Evolutionary conservation across 2,113 vertebrate species (phyloP).

Genomic region (Plecturocebus donacophilus): DNA sequence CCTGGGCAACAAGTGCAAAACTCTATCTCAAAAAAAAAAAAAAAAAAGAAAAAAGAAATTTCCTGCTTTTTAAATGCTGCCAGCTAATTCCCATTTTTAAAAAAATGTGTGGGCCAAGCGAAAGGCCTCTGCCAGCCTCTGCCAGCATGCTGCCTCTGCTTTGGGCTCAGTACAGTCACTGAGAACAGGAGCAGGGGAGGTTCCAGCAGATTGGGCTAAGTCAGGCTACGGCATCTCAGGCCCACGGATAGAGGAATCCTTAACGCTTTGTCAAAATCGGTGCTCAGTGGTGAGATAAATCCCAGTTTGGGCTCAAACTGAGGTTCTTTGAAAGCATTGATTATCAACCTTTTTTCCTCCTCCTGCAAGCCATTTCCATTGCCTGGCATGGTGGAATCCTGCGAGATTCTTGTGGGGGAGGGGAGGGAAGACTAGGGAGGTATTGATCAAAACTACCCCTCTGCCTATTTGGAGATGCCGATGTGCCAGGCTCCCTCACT

Average conservation of each 20-base stretch:
- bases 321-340: slow-evolving; percentile 2
- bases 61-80: slow-evolving; percentile 37
- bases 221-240: not conserved
- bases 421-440: not conserved
- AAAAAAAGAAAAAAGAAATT: not conserved
- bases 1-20: too few species aligned
- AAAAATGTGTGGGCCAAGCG: slow-evolving; percentile 40
- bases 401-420: not conserved
- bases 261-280: not conserved
- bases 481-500: not conserved
- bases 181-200: not conserved
- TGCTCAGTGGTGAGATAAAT: not conserved
- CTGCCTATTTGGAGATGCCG: slow-evolving; percentile 19
- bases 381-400: not conserved
- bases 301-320: not conserved
- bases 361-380: not conserved
- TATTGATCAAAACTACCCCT: not conserved
- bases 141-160: slow-evolving; percentile 24
- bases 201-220: not conserved
- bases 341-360: not conserved
- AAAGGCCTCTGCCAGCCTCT: slow-evolving; percentile 32
- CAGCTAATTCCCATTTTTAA: not conserved
- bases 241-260: not conserved
- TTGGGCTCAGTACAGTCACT: not conserved
- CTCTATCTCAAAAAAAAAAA: too few species aligned